Evolutionary conservation across 2,797 vertebrate species (phyloP), one percentile per base, ranked within the genome.

Genomic region (Melanotaenia nigrans): DNA sequence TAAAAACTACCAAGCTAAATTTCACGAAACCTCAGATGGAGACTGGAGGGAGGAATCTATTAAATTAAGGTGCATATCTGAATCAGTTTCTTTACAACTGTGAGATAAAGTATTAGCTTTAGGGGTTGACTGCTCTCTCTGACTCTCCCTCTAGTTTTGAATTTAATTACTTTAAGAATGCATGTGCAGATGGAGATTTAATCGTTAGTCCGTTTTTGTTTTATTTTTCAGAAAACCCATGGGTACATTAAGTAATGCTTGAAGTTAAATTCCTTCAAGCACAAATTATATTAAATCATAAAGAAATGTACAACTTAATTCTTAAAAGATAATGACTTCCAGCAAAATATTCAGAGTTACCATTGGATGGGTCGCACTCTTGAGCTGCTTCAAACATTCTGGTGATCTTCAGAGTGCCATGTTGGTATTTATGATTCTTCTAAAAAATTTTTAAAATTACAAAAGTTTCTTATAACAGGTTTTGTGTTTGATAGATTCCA

Each of bases 381-480:
- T 1, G n/a, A 14, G 51, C n/a, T 7, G 36, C 33, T 54, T 49
- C 36, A 71, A 74, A 66, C 53, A 58, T 65, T 76, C 68, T 68
- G 33, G 57, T 33, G 72, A 45, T 58, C 24, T 47, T 55, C 40
- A 12, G 7, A 12, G 7, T 74, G 36, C 63, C 60, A 42, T 40
- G 40, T 56, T 36, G 4, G 49, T 79, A 38, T 78, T 75, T 61
- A 65, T 57, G 57, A 20, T 53, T 18, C 20, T 78, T 33, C 67
- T 75, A 75, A 54, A 22, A 63, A 82, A 78, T 73, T 32, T 7
- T 62, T 70, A 75, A 62, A 61, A 77, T 36, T 22, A 40, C 67
- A 78, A 57, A 28, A 30, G 20, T 68, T 77, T 65, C 2, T 73
- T 63, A 78, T 42, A 75, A n/a, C 45, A 13, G 9, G 22, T 62